Base-by-base conservation (phyloP, 2,797 vertebrate species). In the Acipenser oxyrinchus region DNA sequence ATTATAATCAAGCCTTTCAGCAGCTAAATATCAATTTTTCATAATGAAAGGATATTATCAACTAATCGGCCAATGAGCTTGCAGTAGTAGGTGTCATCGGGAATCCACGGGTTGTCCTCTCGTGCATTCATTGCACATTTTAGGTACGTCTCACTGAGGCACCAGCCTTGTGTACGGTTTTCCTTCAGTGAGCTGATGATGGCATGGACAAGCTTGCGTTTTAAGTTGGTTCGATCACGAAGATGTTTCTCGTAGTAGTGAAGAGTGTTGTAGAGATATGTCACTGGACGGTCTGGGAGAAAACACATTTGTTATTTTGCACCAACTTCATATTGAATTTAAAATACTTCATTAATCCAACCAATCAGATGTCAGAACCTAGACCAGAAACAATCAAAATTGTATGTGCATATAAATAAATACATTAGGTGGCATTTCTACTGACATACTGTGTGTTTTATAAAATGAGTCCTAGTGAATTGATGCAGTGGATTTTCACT, bases 71-170 rank as follows among this genome's bases (percentile, higher is more conserved):
- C 96, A 74, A 99, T 98, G 68, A 99, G 87, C 78, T 95, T 98
- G 92, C 96, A 99, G 78, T 98, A 99, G 79, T 99, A 99, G 55
- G 92, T 90, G 76, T 99, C 97, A n/a, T 99, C 97, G 2, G 97
- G 97, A 65, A 93, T 83, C 96, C 96, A 99, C 0, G 92, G 87
- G 60, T 91, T 96, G 60, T 99, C 97, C 67, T 99, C 95, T 49
- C 95, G 86, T 10, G 95, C 81, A 72, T 96, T 99, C 95, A 98
- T 98, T 15, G 92, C 96, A 51, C 82, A 91, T 80, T 98, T 93
- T 67, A 99, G 87, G 49, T 99, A 99, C 50, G 92, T 98, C 68
- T 99, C 97, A 76, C 95, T 98, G 1, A 99, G 87, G 75, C 96
- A 98, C 97, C 97, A 99, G 13, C 96, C 96, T 0, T 92, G 92